Percentiles rank a stretch among this genome's conserved stretches.
Conservation (phyloP, 2,888 invertebrate genomes). For the Pherbina coryleti region DNA sequence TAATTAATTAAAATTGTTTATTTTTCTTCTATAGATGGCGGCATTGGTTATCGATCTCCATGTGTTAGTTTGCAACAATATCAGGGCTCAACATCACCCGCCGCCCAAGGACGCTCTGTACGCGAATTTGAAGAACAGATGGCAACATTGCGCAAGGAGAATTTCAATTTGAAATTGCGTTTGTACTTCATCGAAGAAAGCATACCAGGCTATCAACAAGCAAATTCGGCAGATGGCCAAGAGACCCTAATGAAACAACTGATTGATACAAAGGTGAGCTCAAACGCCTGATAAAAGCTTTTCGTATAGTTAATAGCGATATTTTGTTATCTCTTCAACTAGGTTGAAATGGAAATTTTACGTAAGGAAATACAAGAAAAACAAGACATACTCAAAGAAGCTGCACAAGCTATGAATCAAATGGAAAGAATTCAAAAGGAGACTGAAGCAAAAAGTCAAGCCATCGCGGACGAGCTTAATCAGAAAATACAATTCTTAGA, state of each 20-base stretch:
- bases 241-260: conserved; percentile 73
- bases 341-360: conserved; percentile 83
- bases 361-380: conserved; percentile 84
- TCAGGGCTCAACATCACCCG: conserved; percentile 64
- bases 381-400: conserved; percentile 86
- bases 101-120: conserved; percentile 79
- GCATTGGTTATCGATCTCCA: conserved; percentile 61
- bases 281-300: neutral
- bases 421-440: conserved; percentile 77
- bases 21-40: conserved; percentile 24
- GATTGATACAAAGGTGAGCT: conserved; percentile 75
- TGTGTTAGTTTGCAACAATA: conserved; percentile 55
- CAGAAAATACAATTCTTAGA: conserved; percentile 64
- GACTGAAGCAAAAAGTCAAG: conserved; percentile 64
- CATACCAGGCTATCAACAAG: conserved; percentile 71
- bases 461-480: conserved; percentile 65
- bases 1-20: neutral
- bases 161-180: conserved; percentile 90
- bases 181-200: conserved; percentile 91
- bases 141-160: conserved; percentile 86
- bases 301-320: neutral
- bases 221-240: conserved; percentile 52
- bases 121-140: conserved; percentile 93
- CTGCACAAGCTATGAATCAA: conserved; percentile 84
- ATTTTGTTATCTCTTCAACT: conserved; percentile 52